A percentile compares a stretch with the other conserved stretches of the same genome.
Evolutionary conservation across 1,140 invertebrate species (phyloP).

Genomic region (Brachionus plicatilis): DNA sequence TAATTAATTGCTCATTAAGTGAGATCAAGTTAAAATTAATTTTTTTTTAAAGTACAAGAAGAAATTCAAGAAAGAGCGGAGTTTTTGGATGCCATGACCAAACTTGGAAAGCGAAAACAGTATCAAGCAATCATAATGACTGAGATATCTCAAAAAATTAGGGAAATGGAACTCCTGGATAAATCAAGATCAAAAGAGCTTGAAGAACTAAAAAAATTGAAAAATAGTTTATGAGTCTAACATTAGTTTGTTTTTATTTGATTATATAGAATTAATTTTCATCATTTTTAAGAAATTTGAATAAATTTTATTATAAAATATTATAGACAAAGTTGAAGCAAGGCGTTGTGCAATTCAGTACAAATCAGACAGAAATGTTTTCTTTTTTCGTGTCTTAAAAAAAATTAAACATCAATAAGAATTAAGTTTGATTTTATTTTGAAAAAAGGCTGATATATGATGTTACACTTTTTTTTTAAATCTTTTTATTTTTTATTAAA

Average conservation of each 20-base stretch:
- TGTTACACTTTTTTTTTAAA: too few species aligned
- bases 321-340: too few species aligned
- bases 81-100: constrained; percentile 23
- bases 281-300: too few species aligned
- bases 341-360: too few species aligned
- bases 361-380: too few species aligned
- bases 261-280: neutral
- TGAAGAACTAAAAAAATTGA: constrained; percentile 5
- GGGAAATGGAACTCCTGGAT: constrained; percentile 38
- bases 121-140: constrained; percentile 33
- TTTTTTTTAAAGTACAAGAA: constrained; percentile 10
- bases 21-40: neutral
- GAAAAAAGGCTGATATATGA: neutral
- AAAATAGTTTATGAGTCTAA: neutral
- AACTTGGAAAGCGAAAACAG: constrained; percentile 20
- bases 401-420: too few species aligned
- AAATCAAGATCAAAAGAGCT: neutral
- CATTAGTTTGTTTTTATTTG: neutral
- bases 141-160: constrained; percentile 40
- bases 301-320: too few species aligned
- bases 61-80: constrained; percentile 26
- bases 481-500: too few species aligned
- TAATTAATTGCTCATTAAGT: neutral
- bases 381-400: too few species aligned
- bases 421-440: neutral